Percentiles rank a stretch among this genome's conserved stretches.
Conservation (phyloP, 2,113 vertebrate genomes). For the Merops nubicus region DNA sequence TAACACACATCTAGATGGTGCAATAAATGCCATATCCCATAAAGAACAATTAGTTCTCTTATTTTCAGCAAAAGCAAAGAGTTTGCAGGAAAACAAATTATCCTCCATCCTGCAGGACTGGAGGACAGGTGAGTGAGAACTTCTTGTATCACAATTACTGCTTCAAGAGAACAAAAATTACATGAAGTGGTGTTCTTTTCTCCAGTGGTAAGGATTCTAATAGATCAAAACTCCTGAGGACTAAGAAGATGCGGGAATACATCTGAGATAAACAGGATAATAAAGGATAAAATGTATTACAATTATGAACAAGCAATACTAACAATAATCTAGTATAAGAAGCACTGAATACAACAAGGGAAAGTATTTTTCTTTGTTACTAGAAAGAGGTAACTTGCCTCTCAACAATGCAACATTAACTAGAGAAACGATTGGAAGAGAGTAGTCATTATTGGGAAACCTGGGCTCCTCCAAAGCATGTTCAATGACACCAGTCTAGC, state of each 20-base stretch:
- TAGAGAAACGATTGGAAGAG: neutral
- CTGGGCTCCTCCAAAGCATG: neutral
- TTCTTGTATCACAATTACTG: neutral
- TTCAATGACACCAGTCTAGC: neutral
- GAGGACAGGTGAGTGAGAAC: neutral
- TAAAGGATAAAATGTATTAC: neutral
- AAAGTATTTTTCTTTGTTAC: neutral
- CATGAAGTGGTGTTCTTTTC: neutral
- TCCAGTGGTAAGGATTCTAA: neutral
- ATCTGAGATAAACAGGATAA: neutral
- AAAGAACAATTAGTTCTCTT: neutral
- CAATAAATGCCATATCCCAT: neutral
- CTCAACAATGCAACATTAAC: neutral
- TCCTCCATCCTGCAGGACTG: neutral
- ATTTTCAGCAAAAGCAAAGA: neutral
- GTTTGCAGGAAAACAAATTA: neutral
- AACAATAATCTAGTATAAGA: neutral
- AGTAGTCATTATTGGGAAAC: neutral
- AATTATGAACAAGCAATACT: neutral
- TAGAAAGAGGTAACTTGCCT: neutral
- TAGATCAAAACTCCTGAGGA: neutral
- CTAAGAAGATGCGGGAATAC: neutral
- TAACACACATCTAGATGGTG: neutral
- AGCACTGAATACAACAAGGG: neutral
- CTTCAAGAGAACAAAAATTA: neutral